phyloP scores from a whole-genome alignment of 2,888 invertebrate genomes.

The Dyspetes luteomarginatus region DNA sequence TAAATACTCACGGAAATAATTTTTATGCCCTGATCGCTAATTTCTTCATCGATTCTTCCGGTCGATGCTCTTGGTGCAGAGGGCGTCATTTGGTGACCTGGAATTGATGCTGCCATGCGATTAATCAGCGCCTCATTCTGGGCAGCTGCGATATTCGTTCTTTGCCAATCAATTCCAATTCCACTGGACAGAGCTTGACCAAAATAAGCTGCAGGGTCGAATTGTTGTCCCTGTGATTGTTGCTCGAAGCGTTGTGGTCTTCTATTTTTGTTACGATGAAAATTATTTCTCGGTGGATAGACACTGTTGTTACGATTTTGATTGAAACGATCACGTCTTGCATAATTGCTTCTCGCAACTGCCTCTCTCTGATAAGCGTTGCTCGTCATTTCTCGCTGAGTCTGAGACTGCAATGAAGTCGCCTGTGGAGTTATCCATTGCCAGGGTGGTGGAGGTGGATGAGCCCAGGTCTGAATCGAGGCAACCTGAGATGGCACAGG shows the following conservation, averaged over 20 bases:
- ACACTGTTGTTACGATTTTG: conserved; percentile 78
- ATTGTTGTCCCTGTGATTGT: conserved; percentile 73
- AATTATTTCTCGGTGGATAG: conserved; percentile 78
- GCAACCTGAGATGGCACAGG: conserved; percentile 78
- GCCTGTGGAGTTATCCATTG: conserved; percentile 81
- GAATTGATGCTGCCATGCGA: conserved; percentile 76
- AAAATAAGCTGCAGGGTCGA: conserved; percentile 78
- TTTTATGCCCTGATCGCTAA: conserved; percentile 76
- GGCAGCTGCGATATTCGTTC: conserved; percentile 72
- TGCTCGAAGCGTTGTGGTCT: conserved; percentile 75
- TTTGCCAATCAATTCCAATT: conserved; percentile 79
- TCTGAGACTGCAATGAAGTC: conserved; percentile 74
- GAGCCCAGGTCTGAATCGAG: conserved; percentile 78
- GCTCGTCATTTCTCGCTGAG: conserved; percentile 72
- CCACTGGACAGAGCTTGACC: conserved; percentile 72
- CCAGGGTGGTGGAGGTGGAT: conserved; percentile 76
- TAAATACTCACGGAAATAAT: conserved; percentile 69
- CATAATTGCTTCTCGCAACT: conserved; percentile 76
- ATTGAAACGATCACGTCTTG: conserved; percentile 78
- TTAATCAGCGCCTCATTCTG: conserved; percentile 75
- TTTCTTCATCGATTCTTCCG: conserved; percentile 73
- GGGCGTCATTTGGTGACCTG: conserved; percentile 72
- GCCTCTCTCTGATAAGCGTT: conserved; percentile 78
- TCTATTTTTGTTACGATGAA: conserved; percentile 79
- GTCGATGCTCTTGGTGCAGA: conserved; percentile 67